A percentile compares a stretch with the other conserved stretches of the same genome.
Evolutionary conservation across 2,888 invertebrate genomes (phyloP).

Genomic region (Drosophila sordidapex): DNA sequence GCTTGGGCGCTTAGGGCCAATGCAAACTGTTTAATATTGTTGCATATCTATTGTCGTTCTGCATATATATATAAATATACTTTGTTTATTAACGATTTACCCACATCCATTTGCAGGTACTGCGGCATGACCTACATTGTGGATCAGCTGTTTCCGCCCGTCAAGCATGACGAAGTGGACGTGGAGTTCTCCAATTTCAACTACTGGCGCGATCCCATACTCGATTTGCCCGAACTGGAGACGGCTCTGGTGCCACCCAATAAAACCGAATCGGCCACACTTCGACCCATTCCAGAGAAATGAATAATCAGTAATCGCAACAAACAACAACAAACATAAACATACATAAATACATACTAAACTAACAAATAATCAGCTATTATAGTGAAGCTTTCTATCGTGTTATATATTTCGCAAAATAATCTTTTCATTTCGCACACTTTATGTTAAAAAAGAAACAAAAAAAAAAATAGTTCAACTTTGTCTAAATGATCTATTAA

Average conservation of each 20-base stretch:
- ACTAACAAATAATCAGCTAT: slow-evolving; percentile 24
- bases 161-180: slow-evolving; percentile 87
- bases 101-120: slow-evolving; percentile 87
- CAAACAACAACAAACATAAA: slow-evolving; percentile 12
- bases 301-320: slow-evolving; percentile 37
- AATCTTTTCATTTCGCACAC: slow-evolving; percentile 12
- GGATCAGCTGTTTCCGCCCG: slow-evolving; percentile 97
- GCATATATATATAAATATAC: neutral
- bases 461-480: neutral
- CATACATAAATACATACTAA: neutral
- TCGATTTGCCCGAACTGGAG: slow-evolving; percentile 85
- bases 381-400: slow-evolving; percentile 7
- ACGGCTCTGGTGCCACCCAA: slow-evolving; percentile 42
- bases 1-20: slow-evolving; percentile 32
- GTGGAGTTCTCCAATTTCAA: slow-evolving; percentile 94
- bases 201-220: slow-evolving; percentile 96
- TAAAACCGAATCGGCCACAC: slow-evolving; percentile 62
- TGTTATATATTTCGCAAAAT: slow-evolving; percentile 21
- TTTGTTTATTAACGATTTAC: neutral
- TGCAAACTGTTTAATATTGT: slow-evolving; percentile 2
- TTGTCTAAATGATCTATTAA: slow-evolving; percentile 11
- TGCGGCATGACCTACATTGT: slow-evolving; percentile 96
- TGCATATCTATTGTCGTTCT: slow-evolving; percentile 28
- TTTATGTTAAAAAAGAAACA: no score
- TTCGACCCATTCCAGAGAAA: slow-evolving; percentile 84